Percentiles rank a stretch among this genome's conserved stretches.
Evolutionary conservation across 2,113 vertebrate genomes (phyloP).

Genomic region (Larimichthys polyactis): DNA sequence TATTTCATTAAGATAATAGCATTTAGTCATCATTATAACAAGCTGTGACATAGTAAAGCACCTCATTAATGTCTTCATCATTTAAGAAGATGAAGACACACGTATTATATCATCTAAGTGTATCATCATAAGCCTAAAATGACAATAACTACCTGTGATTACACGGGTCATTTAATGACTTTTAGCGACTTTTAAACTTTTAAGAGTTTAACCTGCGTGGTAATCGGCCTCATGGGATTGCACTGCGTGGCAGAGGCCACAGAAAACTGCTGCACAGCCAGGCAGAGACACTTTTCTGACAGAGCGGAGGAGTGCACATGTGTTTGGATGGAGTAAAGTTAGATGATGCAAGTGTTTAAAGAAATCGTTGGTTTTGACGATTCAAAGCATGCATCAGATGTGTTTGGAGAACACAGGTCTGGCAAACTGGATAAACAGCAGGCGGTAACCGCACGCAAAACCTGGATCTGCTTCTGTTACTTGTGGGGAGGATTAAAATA

Average conservation of each 20-base stretch:
- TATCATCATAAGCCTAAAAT: slow-evolving; percentile 39
- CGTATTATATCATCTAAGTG: slow-evolving; percentile 24
- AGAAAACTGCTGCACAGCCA: slow-evolving; percentile 10
- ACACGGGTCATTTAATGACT: slow-evolving; percentile 29
- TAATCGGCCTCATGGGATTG: slow-evolving; percentile 43
- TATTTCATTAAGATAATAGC: slow-evolving; percentile 37
- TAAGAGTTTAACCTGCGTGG: slow-evolving; percentile 59
- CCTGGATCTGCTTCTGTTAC: not conserved
- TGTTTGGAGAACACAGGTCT: slow-evolving; percentile 58
- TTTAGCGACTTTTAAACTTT: slow-evolving; percentile 47
- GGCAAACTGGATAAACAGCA: slow-evolving; percentile 48
- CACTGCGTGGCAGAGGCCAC: not conserved
- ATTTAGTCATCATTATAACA: slow-evolving; percentile 46
- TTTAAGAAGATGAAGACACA: slow-evolving; percentile 44
- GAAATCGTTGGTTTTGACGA: slow-evolving; percentile 58
- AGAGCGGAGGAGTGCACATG: slow-evolving; percentile 40
- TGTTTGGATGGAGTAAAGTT: slow-evolving; percentile 32
- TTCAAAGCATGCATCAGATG: slow-evolving; percentile 62
- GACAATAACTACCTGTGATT: slow-evolving; percentile 52
- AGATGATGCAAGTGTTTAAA: slow-evolving; percentile 63
- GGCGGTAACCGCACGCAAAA: slow-evolving; percentile 26
- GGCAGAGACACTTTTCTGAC: slow-evolving; percentile 21
- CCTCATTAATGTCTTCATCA: slow-evolving; percentile 31
- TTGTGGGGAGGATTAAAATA: not conserved
- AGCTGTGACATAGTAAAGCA: slow-evolving; percentile 39